Evolutionary conservation across 2,797 vertebrate genomes (phyloP).

Genomic region (Distichodus sexfasciatus): DNA sequence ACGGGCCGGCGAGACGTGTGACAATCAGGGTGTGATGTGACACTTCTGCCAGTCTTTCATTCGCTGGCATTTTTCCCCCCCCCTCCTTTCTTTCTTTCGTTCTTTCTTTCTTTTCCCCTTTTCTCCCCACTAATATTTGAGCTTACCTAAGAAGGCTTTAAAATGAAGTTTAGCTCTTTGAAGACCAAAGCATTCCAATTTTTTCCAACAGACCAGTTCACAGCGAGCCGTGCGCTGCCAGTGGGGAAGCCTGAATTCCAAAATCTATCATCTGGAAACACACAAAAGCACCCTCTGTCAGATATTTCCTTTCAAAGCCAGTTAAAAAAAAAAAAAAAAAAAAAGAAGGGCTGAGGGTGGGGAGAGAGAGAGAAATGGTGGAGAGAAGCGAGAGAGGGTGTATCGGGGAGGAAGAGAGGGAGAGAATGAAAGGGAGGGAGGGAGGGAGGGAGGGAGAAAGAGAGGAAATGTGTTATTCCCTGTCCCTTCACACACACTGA

Average conservation of each 20-base stretch:
- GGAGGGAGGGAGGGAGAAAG: conserved; percentile 16
- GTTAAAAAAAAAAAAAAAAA: conserved; percentile 57
- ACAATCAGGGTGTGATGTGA: conserved; percentile 76
- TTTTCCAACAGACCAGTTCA: conserved; percentile 99
- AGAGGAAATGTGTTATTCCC: conserved; percentile 84
- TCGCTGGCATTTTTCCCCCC: conserved; percentile 74
- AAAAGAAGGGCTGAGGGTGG: conserved; percentile 41
- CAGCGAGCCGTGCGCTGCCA: conserved; percentile 95
- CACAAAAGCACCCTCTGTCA: conserved; percentile 93
- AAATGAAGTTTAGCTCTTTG: conserved; percentile 98
- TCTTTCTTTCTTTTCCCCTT: too few relatives aligned
- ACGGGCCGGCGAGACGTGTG: conserved; percentile 60
- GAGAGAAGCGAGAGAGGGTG: conserved; percentile 38
- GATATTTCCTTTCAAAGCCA: conserved; percentile 87
- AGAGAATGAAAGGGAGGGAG: conserved; percentile 74
- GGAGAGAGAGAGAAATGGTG: conserved; percentile 8
- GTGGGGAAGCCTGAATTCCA: conserved; percentile 98
- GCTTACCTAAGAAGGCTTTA: conserved; percentile 97
- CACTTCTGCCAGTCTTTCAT: conserved; percentile 83
- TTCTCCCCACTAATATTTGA: conserved; percentile 91
- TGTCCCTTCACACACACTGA: conserved; percentile 66
- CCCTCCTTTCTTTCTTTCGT: too few relatives aligned
- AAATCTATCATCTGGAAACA: conserved; percentile 99
- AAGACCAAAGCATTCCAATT: conserved; percentile 98
- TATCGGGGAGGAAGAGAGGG: conserved; percentile 13